Evolutionary conservation across 2,113 vertebrate species (phyloP), one percentile per base, ranked within the genome.

Genomic region (Cochlearius cochlearius): DNA sequence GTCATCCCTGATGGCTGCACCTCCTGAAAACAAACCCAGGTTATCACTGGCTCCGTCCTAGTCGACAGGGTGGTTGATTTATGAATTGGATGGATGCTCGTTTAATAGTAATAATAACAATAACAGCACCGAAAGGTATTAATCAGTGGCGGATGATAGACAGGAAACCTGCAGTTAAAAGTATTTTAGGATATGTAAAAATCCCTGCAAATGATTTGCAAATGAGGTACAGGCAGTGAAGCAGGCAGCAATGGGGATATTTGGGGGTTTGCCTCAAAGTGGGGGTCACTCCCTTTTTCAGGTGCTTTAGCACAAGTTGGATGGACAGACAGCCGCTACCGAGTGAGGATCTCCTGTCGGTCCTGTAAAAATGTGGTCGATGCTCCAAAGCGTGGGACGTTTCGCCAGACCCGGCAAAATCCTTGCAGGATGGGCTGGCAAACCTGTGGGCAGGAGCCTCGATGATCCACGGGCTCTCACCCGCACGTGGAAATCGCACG

Each of bases 151-250:
- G 5, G 90, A 7, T 85, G 85, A 82, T 90, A 90, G 92, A 45
- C 77, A 22, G 0, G 27, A 71, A 94, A 72, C 82, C 85, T 85
- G 85, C 62, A 47, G 60, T 93, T 95, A 77, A 20, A 50, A 89
- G 23, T 82, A 79, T 88, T 94, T 86, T 72, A 43, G 95, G 89
- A 66, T 45, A 62, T 30, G 69, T 71, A 72, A 93, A 94, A 81
- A 78, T 34, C 73, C 39, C 43, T 8, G 60, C 4, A 34, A 90
- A 47, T 25, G 63, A 30, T 81, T 86, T 91, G 76, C 68, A 80
- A 64, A 82, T 36, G 68, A 76, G 55, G 53, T 4, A 10, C 55
- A 72, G 81, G 32, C 27, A 25, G 34, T 6, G 29, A 63, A 83
- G 80, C 59, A 45, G 76, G 76, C 55, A 3, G 38, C 36, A 20